Evolutionary conservation across 2,113 vertebrate genomes (phyloP).

Genomic region (Gymnorhina tibicen): DNA sequence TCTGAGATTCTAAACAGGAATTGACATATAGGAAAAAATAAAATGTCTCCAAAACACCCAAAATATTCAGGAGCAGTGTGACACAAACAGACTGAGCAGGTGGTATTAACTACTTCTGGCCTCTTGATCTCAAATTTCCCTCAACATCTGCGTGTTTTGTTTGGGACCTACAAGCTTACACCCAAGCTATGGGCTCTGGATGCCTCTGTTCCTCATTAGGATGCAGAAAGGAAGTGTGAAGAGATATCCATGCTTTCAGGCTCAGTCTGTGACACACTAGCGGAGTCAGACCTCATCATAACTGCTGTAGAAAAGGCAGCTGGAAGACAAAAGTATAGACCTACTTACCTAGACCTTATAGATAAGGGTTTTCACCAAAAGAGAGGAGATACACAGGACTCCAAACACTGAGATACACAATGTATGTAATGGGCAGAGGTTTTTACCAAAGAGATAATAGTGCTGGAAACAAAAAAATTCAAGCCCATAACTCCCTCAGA

Average conservation of each 20-base stretch:
- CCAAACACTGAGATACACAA: background rate
- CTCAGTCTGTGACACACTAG: background rate
- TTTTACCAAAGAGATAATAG: background rate
- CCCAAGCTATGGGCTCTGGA: background rate
- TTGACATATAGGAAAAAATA: background rate
- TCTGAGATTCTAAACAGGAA: background rate
- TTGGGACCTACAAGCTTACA: background rate
- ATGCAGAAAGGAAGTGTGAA: background rate
- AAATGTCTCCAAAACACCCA: background rate
- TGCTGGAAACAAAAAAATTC: background rate
- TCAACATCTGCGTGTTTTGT: accelerated
- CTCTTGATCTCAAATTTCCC: background rate
- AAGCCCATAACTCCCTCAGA: background rate
- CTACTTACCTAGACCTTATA: too few relatives aligned
- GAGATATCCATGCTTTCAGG: background rate
- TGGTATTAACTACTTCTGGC: background rate
- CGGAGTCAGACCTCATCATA: background rate
- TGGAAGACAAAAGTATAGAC: background rate
- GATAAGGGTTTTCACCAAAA: background rate
- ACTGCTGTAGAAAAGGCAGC: background rate
- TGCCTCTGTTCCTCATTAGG: background rate
- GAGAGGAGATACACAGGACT: background rate
- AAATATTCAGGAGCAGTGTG: background rate
- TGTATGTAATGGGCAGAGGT: background rate
- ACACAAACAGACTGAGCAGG: background rate